Base-by-base conservation (phyloP, 2,888 invertebrate species). In the Adineta ricciae region DNA sequence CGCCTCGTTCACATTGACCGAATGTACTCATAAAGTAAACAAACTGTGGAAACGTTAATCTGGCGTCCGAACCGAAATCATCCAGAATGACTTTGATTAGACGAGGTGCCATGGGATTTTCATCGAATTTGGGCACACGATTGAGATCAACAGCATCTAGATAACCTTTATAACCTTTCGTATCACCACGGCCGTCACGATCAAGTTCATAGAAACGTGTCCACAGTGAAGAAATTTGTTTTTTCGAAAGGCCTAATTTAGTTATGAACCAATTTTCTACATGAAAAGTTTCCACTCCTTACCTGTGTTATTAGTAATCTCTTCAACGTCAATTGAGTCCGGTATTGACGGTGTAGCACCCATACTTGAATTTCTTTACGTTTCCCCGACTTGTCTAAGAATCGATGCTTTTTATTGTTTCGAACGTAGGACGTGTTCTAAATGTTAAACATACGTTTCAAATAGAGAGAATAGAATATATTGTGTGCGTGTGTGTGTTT, bases 61-160 rank as follows among this genome's bases (percentile, higher is more conserved):
- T 78, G 2, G 7, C 41, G n/a, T 78, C n/a, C 1, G 78, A 41
- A n/a, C 78, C 78, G n/a, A 78, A 78, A 78, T 78, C 78, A 78
- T 78, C 78, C 3, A 78, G n/a, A 78, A 78, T 78, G 41, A 78
- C 78, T 78, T 41, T 78, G 4, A 78, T 78, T 78, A 78, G 41
- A 11, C 78, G 41, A n/a, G 78, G n/a, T n/a, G 78, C 78, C 0
- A 78, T 78, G 1, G 78, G 78, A 78, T 78, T 78, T 78, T 78
- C 78, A 78, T 78, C 78, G n/a, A 78, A 78, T 78, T 78, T 78
- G 24, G 78, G 78, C 41, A 78, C 78, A 78, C 78, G 78, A 78
- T 41, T n/a, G 16, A 78, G 5, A 41, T 78, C 78, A 78, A 24
- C 41, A 11, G 8, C 21, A 78, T 38, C 41, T 78, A 78, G 41